A percentile compares a stretch with the other conserved stretches of the same genome.
These are phyloP conservation scores for Bothrops jararaca DNA, from an alignment of 2,113 vertebrate species.

Conservation along the genomic window DNA sequence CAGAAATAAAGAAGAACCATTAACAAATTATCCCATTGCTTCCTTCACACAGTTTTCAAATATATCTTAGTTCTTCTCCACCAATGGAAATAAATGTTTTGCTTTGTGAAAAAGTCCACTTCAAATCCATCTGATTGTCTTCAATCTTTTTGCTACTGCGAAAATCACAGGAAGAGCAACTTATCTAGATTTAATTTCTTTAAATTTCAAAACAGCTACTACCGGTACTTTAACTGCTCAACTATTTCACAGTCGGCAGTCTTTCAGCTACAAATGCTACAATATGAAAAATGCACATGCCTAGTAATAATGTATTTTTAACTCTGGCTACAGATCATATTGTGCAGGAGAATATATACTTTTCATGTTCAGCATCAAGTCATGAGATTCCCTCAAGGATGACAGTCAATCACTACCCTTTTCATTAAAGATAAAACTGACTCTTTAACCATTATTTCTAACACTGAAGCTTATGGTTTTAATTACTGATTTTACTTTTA, in stretches of 20 bases:
- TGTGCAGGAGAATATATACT: neutral
- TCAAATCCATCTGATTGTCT: too few relatives aligned
- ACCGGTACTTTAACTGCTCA: too few relatives aligned
- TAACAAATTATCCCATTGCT: neutral
- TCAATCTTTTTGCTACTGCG: neutral
- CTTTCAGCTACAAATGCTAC: neutral
- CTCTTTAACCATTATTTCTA: neutral
- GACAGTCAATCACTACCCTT: neutral
- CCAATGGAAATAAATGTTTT: neutral
- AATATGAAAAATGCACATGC: neutral
- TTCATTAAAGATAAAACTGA: neutral
- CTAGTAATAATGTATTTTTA: neutral
- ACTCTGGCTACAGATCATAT: neutral
- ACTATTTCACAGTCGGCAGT: neutral
- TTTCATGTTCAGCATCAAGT: neutral
- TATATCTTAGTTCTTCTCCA: neutral
- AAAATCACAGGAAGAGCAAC: neutral
- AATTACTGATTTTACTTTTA: neutral
- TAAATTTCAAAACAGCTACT: neutral
- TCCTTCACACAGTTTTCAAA: neutral
- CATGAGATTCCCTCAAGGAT: neutral
- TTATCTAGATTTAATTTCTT: neutral
- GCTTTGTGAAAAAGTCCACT: neutral
- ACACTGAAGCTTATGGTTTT: neutral
- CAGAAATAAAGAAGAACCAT: neutral